These are phyloP conservation scores for Orthonychiurus folsomi DNA, from an alignment of 2,888 invertebrate genomes.

Conservation along the genomic window DNA sequence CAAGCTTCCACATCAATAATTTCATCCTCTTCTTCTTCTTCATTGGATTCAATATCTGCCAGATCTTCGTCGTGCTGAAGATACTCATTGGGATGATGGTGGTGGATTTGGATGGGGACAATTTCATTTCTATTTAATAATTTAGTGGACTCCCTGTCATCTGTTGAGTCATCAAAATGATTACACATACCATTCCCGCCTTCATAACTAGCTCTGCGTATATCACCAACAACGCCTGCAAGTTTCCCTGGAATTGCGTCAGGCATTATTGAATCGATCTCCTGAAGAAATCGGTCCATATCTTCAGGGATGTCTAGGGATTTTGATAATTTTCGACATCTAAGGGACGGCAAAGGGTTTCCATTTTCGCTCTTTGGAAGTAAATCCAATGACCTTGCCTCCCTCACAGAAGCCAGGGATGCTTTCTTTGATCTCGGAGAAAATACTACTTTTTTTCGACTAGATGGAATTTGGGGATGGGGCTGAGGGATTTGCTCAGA, in stretches of 20 bases:
- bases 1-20: background rate
- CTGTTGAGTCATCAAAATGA: background rate
- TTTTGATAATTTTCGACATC: slow-evolving; percentile 31
- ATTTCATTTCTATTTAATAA: slow-evolving; percentile 23
- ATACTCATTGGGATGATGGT: slow-evolving; percentile 30
- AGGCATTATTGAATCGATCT: background rate
- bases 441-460: slow-evolving; percentile 22
- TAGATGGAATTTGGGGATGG: slow-evolving; percentile 21
- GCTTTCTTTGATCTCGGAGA: slow-evolving; percentile 24
- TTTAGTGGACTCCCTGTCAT: background rate
- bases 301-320: slow-evolving; percentile 36
- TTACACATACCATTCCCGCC: background rate
- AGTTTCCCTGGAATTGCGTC: background rate
- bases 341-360: slow-evolving; percentile 16
- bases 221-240: background rate
- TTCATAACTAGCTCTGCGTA: background rate
- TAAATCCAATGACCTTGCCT: slow-evolving; percentile 58
- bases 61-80: slow-evolving; percentile 10
- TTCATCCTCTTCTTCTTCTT: slow-evolving; percentile 19
- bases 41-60: slow-evolving; percentile 21
- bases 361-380: slow-evolving; percentile 46
- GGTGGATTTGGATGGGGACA: background rate
- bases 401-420: slow-evolving; percentile 45
- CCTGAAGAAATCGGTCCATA: background rate
- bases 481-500: slow-evolving; percentile 44